Base-by-base conservation (phyloP, 1,140 invertebrate species). In the Hestina assimilis region DNA sequence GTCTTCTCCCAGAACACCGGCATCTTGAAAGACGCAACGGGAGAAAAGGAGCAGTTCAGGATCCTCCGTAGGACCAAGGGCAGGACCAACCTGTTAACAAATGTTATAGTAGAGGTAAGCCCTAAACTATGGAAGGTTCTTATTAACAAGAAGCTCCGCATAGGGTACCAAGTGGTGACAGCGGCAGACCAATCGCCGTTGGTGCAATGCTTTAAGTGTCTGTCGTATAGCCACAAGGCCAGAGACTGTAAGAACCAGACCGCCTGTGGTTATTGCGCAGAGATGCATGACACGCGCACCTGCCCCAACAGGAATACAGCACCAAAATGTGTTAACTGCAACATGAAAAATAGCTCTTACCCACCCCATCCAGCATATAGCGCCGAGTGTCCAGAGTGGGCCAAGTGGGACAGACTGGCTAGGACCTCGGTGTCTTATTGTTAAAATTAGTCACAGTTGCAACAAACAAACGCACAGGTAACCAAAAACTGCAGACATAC, bases 101-200 rank as follows among this genome's bases (percentile, higher is more conserved):
- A 46, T n/a, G 17, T 46, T 3, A 19, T 46, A 1, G 1, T 46
- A 2, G 43, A 46, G 12, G 24, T 46, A 3, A n/a, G 4, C 1
- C 14, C 43, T 0, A 0, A 1, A 7, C 14, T 46, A 9, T 26
- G 23, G 23, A 8, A 31, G 1, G 8, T 2, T 1, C 2, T 46
- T 3, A 24, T 3, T 1, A 28, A 46, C 17, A 5, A 12, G 1
- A 29, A 28, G 6, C 0, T 46, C 0, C 7, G 28, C 0, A 2
- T 46, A 1, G 24, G 43, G 0, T 46, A 46, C 15, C 43, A 46
- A 9, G 17, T 31, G 5, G 15, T 46, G 8, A 1, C 2, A 6
- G 43, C 43, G 4, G 14, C 15, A 4, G 52, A 61, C 23, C 59
- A 61, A n/a, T 55, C 51, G 4, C 59, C 59, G 4, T 8, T 61